Evolutionary conservation across 1,140 invertebrate genomes (phyloP).

Genomic region (Formica exsecta): DNA sequence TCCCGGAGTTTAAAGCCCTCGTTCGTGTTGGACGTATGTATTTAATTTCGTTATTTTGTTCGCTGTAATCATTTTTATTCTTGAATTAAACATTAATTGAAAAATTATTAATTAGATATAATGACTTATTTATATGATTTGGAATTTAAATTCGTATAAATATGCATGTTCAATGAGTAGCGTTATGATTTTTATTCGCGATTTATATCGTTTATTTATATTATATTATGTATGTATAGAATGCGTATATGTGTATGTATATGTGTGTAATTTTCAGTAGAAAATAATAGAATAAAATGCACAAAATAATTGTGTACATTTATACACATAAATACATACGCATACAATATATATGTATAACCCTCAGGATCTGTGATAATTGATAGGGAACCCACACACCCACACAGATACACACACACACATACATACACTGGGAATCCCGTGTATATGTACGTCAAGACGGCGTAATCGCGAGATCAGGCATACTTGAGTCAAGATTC

Average conservation of each 20-base stretch:
- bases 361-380: background rate
- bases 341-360: background rate
- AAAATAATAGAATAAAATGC: background rate
- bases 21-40: background rate
- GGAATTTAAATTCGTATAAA: background rate
- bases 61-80: background rate
- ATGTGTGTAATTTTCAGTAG: background rate
- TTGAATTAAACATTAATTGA: background rate
- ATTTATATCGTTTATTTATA: too few species aligned
- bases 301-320: background rate
- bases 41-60: background rate
- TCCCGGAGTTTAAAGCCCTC: background rate
- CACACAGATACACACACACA: background rate
- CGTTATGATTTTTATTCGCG: background rate
- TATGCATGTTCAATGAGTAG: background rate
- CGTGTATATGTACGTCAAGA: background rate
- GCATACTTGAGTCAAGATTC: constrained; percentile 44
- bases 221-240: too few species aligned
- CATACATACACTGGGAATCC: background rate
- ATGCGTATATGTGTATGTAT: too few species aligned
- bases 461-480: constrained; percentile 30
- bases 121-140: background rate
- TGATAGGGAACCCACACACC: background rate
- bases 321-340: background rate
- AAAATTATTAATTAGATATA: background rate